Evolutionary conservation across 2,888 invertebrate species (phyloP).

Genomic region (Gandaritis pyraliata): DNA sequence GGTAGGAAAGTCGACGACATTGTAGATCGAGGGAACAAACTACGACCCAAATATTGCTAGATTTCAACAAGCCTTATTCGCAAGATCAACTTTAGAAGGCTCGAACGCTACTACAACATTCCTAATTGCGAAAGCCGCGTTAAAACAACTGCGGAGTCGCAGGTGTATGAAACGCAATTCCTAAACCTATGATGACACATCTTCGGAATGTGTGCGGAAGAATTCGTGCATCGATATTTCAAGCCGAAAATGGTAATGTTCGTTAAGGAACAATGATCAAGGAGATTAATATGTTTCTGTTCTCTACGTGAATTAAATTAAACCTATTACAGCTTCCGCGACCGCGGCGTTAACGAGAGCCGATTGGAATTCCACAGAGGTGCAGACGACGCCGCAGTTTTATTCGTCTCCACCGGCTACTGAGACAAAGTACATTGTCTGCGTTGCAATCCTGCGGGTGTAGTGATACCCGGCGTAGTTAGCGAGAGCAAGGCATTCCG

Average conservation of each 20-base stretch:
- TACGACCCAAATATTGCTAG: conserved; percentile 34
- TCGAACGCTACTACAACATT: conserved; percentile 15
- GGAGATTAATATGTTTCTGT: conserved; percentile 41
- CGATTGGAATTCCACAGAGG: conserved; percentile 45
- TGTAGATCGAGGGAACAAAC: conserved; percentile 40
- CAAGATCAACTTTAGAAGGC: conserved; percentile 17
- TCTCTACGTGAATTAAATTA: conserved; percentile 48
- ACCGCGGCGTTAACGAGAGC: conserved; percentile 47
- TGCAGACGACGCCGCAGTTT: conserved; percentile 28
- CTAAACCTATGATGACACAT: conserved; percentile 34
- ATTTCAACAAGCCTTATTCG: conserved; percentile 19
- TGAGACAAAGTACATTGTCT: conserved; percentile 71
- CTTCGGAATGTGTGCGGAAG: conserved; percentile 39
- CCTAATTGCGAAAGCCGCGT: conserved; percentile 24
- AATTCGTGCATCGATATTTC: conserved; percentile 36
- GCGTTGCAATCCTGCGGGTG: conserved; percentile 62
- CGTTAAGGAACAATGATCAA: conserved; percentile 37
- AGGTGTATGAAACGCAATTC: conserved; percentile 36
- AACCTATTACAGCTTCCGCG: conserved; percentile 48
- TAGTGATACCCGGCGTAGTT: conserved; percentile 64
- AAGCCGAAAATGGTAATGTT: conserved; percentile 38
- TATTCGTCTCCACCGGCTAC: conserved; percentile 42
- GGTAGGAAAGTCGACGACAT: conserved; percentile 56
- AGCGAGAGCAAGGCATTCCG: conserved; percentile 77
- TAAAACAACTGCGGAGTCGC: conserved; percentile 23